Conservation (phyloP, 2,113 vertebrate genomes). For the Nettapus auritus region DNA sequence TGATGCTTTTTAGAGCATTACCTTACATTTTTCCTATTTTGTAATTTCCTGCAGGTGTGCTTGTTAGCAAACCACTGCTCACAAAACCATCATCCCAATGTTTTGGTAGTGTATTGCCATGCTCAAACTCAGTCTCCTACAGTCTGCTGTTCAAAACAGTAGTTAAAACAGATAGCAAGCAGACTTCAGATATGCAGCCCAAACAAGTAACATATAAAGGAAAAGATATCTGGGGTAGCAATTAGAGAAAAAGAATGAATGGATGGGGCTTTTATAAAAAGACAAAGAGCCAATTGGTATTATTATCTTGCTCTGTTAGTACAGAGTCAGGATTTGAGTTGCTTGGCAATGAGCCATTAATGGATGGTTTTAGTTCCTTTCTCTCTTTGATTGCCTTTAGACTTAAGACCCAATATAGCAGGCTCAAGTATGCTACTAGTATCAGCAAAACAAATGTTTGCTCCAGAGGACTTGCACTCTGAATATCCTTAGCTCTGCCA, state of each 20-base stretch:
- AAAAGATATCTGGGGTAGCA: not conserved
- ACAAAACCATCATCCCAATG: not conserved
- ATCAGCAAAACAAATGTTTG: not conserved
- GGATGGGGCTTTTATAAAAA: not conserved
- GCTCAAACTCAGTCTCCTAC: not conserved
- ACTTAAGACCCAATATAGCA: not conserved
- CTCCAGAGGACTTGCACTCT: not conserved
- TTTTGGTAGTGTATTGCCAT: not conserved
- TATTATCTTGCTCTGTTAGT: not conserved
- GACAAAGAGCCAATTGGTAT: constrained; percentile 14
- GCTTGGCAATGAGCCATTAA: not conserved
- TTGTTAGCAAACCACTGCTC: not conserved
- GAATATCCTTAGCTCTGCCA: fast-evolving
- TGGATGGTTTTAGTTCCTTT: not conserved
- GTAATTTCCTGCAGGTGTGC: not conserved
- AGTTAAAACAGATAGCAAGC: not conserved
- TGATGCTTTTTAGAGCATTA: fast-evolving
- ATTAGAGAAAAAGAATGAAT: not conserved
- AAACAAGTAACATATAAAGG: not conserved
- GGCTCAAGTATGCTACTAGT: not conserved
- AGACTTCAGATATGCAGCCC: not conserved
- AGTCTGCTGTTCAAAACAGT: not conserved
- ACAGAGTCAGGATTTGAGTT: not conserved
- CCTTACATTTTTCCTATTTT: not conserved
- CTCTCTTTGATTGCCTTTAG: not conserved